Conservation (phyloP, 2,113 vertebrate genomes). For the Pedionomus torquatus region DNA sequence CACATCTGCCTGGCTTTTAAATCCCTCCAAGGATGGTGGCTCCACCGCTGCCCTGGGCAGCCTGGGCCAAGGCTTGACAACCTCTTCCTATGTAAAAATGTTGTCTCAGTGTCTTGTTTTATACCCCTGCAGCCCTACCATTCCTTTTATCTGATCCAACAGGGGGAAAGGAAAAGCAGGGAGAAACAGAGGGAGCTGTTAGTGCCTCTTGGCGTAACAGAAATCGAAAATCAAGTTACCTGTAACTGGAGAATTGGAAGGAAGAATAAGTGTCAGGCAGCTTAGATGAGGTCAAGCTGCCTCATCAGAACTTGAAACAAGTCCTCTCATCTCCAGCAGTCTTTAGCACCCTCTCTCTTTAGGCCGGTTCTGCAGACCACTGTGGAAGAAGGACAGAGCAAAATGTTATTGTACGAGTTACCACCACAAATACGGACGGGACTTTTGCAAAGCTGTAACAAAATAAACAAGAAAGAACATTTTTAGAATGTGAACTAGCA, state of each 20-base stretch:
- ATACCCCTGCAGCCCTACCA: background rate
- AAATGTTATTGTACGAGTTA: background rate
- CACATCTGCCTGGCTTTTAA: background rate
- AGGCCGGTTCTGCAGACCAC: background rate
- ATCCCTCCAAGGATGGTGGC: background rate
- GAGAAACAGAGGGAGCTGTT: background rate
- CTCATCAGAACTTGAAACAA: background rate
- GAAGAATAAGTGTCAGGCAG: background rate
- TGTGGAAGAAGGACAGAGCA: background rate
- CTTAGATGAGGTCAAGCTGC: background rate
- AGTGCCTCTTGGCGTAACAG: background rate
- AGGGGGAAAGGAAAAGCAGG: background rate
- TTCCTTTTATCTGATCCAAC: background rate
- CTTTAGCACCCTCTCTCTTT: background rate
- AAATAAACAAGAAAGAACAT: background rate
- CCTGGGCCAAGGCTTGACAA: background rate
- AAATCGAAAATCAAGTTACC: background rate
- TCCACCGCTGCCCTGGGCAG: background rate
- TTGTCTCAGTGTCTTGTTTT: background rate
- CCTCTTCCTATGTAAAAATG: background rate
- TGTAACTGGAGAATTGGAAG: background rate
- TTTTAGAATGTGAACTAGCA: background rate
- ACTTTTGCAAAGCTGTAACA: background rate
- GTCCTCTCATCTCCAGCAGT: background rate
- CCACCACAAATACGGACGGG: background rate